Percentiles rank a stretch among this genome's conserved stretches.
phyloP scores from a whole-genome alignment of 2,113 vertebrate species.

The Spheniscus mendiculus region DNA sequence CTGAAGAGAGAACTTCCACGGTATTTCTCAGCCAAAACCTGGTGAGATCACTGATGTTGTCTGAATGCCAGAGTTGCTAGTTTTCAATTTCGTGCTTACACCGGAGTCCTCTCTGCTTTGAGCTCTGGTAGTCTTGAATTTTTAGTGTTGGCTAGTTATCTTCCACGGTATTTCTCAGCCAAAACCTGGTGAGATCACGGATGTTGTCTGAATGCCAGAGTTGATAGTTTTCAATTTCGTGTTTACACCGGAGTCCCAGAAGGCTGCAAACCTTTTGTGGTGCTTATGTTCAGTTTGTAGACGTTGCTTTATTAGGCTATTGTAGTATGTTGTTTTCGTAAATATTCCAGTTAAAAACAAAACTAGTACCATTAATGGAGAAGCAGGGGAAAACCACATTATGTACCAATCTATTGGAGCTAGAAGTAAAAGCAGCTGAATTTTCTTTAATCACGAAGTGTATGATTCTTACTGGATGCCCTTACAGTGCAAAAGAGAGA shows the following conservation, averaged over 20 bases:
- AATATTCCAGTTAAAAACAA: constrained; percentile 5
- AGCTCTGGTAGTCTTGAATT: neutral
- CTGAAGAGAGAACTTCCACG: neutral
- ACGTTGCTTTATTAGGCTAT: constrained; percentile 37
- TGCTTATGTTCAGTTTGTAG: neutral
- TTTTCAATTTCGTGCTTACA: neutral
- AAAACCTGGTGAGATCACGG: neutral
- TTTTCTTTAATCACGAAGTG: neutral
- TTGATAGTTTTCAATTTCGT: neutral
- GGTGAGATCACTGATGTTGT: neutral
- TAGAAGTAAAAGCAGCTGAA: neutral
- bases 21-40: neutral
- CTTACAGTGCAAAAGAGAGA: neutral
- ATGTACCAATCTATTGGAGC: neutral
- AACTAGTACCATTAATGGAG: constrained; percentile 1
- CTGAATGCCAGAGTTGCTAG: neutral
- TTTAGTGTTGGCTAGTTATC: neutral
- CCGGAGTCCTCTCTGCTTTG: neutral
- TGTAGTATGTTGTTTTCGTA: neutral
- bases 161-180: neutral
- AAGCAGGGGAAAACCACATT: neutral
- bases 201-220: neutral
- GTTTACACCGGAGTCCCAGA: neutral
- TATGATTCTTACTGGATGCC: neutral
- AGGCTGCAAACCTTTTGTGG: neutral